These are phyloP conservation scores for Rousettus madagascariensis DNA, from an alignment of 2,797 vertebrate species.

Conservation along the genomic window DNA sequence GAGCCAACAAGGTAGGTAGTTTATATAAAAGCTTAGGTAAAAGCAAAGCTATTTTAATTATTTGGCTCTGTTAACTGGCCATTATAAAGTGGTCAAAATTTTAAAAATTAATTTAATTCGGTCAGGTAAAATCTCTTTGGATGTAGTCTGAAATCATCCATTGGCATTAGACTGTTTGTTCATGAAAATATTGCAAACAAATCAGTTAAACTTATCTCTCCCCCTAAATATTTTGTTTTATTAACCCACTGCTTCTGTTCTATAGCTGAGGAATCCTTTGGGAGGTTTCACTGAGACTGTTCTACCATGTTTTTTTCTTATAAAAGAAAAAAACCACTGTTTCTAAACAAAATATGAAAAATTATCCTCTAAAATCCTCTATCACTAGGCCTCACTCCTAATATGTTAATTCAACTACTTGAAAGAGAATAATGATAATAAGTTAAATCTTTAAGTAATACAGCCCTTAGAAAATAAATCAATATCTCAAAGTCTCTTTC, in stretches of 20 bases:
- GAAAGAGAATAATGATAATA: background rate
- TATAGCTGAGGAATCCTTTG: background rate
- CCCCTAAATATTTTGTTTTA: background rate
- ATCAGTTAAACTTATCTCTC: background rate
- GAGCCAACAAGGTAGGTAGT: background rate
- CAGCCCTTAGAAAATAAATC: background rate
- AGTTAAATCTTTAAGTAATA: background rate
- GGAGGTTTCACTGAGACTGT: background rate
- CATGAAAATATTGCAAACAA: constrained; percentile 6
- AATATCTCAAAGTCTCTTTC: background rate
- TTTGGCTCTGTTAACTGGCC: background rate
- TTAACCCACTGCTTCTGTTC: background rate
- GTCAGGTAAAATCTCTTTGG: background rate
- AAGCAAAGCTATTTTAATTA: constrained; percentile 35
- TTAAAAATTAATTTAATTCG: constrained; percentile 9
- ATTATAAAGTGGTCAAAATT: constrained; percentile 28
- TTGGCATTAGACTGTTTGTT: background rate
- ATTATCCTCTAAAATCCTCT: background rate
- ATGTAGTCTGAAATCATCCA: background rate
- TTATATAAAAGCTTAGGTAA: background rate
- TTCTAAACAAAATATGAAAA: background rate
- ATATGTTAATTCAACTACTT: background rate
- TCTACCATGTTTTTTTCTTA: background rate
- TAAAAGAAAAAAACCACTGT: background rate
- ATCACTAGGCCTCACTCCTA: background rate